Conservation (phyloP, 2,113 vertebrate species). For the Thinocorus orbignyianus region DNA sequence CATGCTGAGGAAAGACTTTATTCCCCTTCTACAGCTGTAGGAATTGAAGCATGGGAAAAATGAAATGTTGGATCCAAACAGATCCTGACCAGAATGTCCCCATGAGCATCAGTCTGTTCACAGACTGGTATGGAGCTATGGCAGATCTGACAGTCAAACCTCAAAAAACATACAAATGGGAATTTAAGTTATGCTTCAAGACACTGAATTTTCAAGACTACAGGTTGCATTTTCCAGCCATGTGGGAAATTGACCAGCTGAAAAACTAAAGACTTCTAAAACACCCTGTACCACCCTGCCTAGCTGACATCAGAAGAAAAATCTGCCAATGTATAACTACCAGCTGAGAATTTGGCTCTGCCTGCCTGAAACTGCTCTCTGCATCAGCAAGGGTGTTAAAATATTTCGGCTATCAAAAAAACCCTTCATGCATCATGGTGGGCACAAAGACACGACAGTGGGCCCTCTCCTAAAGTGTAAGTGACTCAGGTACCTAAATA, state of each 20-base stretch:
- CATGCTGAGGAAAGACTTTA: not conserved
- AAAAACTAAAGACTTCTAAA: not conserved
- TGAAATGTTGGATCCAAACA: not conserved
- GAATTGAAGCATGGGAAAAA: not conserved
- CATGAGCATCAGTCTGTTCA: not conserved
- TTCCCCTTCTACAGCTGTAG: not conserved
- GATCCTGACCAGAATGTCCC: not conserved
- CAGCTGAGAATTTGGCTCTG: not conserved
- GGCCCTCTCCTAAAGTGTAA: not conserved
- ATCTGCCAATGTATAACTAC: not conserved
- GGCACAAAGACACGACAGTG: not conserved
- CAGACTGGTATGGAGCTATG: accelerated
- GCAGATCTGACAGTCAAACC: not conserved
- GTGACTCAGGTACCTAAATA: not conserved
- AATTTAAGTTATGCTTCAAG: not conserved
- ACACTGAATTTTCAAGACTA: not conserved
- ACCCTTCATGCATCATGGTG: not conserved
- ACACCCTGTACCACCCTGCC: not conserved
- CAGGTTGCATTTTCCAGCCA: not conserved
- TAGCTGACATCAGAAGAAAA: not conserved
- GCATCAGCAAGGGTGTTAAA: not conserved
- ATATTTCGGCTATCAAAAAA: not conserved
- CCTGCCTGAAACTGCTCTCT: not conserved
- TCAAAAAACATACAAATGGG: not conserved
- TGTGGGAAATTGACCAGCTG: not conserved